These are phyloP conservation scores for Ia io DNA, from an alignment of 2,113 vertebrate species.

Conservation along the genomic window DNA sequence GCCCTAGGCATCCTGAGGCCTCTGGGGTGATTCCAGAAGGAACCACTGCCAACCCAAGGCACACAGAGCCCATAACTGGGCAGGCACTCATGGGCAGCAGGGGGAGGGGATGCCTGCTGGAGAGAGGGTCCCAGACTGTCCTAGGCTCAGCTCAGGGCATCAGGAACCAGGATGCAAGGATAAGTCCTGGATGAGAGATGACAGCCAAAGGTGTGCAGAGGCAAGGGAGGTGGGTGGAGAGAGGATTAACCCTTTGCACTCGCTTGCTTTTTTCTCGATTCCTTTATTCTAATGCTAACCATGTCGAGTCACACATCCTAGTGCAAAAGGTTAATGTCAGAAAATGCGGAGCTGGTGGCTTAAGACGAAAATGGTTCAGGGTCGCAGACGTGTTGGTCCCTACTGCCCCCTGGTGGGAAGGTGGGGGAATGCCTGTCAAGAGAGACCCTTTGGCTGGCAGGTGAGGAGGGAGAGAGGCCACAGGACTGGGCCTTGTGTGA, in stretches of 20 bases:
- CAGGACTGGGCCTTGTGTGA: accelerated
- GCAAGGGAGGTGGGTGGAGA: no score
- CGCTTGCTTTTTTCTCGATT: no score
- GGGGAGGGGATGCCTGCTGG: neutral
- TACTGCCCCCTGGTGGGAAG: conserved; percentile 50
- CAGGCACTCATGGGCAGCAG: neutral
- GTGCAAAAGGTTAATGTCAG: no score
- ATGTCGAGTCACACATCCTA: no score
- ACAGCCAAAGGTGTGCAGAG: neutral
- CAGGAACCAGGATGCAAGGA: neutral
- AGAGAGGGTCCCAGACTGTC: neutral
- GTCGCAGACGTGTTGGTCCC: neutral
- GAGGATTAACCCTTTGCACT: no score
- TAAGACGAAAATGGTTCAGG: neutral
- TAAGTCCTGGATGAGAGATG: neutral
- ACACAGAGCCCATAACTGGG: accelerated
- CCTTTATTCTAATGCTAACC: no score
- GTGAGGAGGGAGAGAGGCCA: no score
- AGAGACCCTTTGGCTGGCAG: neutral
- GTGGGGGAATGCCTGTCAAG: neutral
- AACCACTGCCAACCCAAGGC: neutral
- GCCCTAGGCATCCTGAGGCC: neutral
- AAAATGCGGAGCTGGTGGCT: neutral
- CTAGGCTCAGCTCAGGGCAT: neutral
- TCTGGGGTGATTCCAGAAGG: neutral